Evolutionary conservation across 1,140 invertebrate genomes (phyloP).

Genomic region (Telenomus remus): DNA sequence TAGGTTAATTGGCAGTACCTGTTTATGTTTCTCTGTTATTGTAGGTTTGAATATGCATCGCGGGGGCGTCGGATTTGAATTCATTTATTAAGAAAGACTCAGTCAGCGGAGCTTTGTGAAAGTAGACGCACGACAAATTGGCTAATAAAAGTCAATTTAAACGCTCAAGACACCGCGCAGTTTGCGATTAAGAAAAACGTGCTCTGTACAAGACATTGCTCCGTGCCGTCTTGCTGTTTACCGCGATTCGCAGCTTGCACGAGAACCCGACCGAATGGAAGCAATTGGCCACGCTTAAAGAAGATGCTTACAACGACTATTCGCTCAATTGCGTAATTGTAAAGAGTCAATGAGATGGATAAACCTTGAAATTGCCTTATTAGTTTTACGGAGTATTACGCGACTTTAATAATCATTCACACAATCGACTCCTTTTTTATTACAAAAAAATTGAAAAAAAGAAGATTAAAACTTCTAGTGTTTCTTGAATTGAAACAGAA

Average conservation of each 20-base stretch:
- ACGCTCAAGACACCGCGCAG: constrained; percentile 25
- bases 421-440: no score
- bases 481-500: no score
- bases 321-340: no score
- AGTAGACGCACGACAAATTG: constrained; percentile 43
- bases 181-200: constrained; percentile 50
- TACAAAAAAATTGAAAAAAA: no score
- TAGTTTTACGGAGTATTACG: no score
- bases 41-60: constrained; percentile 10
- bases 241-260: constrained; percentile 22
- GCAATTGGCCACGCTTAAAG: not conserved
- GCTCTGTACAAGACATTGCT: constrained; percentile 44
- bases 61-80: constrained; percentile 6
- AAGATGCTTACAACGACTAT: no score
- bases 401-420: no score
- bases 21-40: constrained; percentile 3
- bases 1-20: not conserved
- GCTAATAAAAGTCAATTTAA: constrained; percentile 55
- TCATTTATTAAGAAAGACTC: constrained; percentile 23
- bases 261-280: constrained; percentile 29
- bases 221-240: not conserved
- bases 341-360: no score
- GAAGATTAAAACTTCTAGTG: no score
- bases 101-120: constrained; percentile 18
- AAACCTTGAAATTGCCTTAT: no score